Conservation (phyloP, 1,140 invertebrate species). For the Bombus cullumanus region DNA sequence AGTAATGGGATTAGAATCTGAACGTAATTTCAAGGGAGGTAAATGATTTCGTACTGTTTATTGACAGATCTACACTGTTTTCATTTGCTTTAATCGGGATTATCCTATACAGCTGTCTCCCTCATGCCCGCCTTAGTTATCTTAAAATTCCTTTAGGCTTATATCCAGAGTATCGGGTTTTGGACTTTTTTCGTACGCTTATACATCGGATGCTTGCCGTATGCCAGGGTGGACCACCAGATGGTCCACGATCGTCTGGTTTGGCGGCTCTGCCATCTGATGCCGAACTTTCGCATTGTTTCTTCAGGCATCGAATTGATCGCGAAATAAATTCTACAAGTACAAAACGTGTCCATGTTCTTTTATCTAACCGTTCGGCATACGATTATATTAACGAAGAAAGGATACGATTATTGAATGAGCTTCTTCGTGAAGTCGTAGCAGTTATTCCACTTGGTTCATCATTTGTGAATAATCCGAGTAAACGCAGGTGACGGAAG, state of each 20-base stretch:
- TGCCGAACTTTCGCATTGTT: slow-evolving; percentile 73
- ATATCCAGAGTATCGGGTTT: slow-evolving; percentile 69
- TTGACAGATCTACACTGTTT: slow-evolving; percentile 5
- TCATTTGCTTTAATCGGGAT: slow-evolving; percentile 35
- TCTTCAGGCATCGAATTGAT: slow-evolving; percentile 48
- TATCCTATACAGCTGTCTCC: slow-evolving; percentile 47
- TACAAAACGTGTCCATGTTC: slow-evolving; percentile 5
- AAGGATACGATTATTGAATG: background rate
- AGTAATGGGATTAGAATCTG: background rate
- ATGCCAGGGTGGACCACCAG: slow-evolving; percentile 77
- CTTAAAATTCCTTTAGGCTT: slow-evolving; percentile 51
- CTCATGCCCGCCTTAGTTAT: slow-evolving; percentile 37
- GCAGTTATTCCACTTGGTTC: background rate
- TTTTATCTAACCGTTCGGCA: background rate
- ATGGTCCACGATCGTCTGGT: slow-evolving; percentile 74
- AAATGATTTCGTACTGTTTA: slow-evolving; percentile 11
- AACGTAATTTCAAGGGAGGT: too few species aligned
- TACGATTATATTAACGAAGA: background rate
- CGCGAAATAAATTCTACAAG: slow-evolving; percentile 43
- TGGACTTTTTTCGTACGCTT: slow-evolving; percentile 59
- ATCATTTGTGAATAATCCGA: background rate
- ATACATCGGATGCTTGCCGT: slow-evolving; percentile 70
- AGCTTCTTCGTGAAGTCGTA: background rate
- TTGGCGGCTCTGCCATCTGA: slow-evolving; percentile 71
- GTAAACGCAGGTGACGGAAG: background rate